phyloP scores from a whole-genome alignment of 2,113 vertebrate species.

The Thymallus thymallus region DNA sequence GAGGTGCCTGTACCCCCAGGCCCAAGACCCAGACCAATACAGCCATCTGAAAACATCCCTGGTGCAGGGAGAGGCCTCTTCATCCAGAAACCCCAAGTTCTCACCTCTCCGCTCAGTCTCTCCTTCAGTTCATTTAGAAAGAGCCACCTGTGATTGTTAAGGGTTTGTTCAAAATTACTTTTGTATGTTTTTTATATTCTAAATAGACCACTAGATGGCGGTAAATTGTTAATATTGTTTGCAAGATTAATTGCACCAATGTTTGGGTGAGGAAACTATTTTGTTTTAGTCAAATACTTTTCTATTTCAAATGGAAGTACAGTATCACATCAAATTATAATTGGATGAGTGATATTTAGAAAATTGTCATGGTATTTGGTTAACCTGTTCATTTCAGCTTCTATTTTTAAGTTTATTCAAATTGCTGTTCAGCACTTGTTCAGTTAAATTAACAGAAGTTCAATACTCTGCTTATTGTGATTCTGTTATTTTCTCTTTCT shows the following conservation, averaged over 20 bases:
- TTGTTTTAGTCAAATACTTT: neutral
- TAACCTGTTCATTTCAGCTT: neutral
- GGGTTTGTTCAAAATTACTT: neutral
- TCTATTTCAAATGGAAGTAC: neutral
- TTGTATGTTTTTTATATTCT: neutral
- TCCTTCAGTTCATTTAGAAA: constrained; percentile 39
- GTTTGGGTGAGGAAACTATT: neutral
- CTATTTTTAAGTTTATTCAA: neutral
- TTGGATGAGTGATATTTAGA: no score
- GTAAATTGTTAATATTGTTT: constrained; percentile 48
- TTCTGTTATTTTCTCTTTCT: neutral
- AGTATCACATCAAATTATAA: no score
- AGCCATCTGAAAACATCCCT: neutral
- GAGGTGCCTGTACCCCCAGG: neutral
- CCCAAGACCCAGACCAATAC: neutral
- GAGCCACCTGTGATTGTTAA: neutral
- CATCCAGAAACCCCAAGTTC: neutral
- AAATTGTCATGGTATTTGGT: neutral
- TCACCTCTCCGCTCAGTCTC: constrained; percentile 5
- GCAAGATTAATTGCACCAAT: neutral
- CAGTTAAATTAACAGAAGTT: neutral
- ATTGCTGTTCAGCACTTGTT: neutral
- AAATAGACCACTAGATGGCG: constrained; percentile 62
- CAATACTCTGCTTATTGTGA: no score
- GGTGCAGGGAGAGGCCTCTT: constrained; percentile 10